These are phyloP conservation scores for Idaea dimidiata DNA, from an alignment of 2,888 invertebrate genomes.

Conservation along the genomic window DNA sequence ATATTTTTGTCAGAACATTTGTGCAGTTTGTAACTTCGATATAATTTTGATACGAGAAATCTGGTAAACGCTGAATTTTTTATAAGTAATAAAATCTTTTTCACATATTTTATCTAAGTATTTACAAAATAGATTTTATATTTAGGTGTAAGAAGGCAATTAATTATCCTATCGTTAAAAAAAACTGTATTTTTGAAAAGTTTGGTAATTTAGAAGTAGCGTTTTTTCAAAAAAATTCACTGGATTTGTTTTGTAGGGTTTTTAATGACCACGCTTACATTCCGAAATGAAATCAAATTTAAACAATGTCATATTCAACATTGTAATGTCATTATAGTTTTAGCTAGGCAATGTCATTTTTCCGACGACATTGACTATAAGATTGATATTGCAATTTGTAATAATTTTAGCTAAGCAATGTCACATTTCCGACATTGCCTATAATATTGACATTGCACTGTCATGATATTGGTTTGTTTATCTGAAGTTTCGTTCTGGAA, in stretches of 20 bases:
- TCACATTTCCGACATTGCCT: too few relatives aligned
- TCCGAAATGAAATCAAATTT: too few relatives aligned
- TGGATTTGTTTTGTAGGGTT: constrained; percentile 10
- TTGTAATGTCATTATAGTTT: neutral
- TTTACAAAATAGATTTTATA: constrained; percentile 27
- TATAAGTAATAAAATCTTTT: constrained; percentile 21
- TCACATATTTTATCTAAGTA: constrained; percentile 28
- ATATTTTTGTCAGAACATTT: constrained; percentile 7
- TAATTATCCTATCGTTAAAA: constrained; percentile 19
- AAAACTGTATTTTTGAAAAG: constrained; percentile 27
- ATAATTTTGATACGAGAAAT: neutral
- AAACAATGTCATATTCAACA: too few relatives aligned
- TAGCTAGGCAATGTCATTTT: neutral
- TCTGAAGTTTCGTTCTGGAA: too few relatives aligned
- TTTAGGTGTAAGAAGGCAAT: constrained; percentile 24
- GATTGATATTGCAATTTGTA: too few relatives aligned
- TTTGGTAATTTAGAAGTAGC: constrained; percentile 18
- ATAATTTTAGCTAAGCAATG: too few relatives aligned
- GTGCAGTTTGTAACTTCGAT: neutral
- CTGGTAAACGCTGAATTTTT: constrained; percentile 19
- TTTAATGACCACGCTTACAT: neutral
- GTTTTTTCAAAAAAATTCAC: constrained; percentile 11
- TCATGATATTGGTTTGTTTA: too few relatives aligned
- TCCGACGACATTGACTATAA: too few relatives aligned
- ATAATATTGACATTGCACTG: too few relatives aligned